Base-by-base conservation (phyloP, 1,140 invertebrate species). In the Odontomachus brunneus region DNA sequence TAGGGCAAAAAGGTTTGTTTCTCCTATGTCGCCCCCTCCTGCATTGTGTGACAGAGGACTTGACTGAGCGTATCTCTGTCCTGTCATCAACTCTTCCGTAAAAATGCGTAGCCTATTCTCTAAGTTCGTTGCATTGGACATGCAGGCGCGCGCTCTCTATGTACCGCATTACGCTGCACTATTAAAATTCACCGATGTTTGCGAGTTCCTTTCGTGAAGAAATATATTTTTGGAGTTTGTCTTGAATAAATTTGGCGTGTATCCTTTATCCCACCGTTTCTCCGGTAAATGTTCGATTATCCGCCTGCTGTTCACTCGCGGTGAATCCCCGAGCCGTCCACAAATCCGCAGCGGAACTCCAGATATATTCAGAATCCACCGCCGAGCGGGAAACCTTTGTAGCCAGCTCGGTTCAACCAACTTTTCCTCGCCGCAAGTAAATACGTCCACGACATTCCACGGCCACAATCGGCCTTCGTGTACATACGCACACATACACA, bases 401-500 rank as follows among this genome's bases (percentile, higher is more conserved):
- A 80, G 65, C 75, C 62, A 29, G 62, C 51, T 80, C 51, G 75
- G 65, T 80, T 80, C 51, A 80, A 80, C 75, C 75, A 80, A 80
- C 75, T 80, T 80, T 80, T 80, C 75, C 65, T 29, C 33, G 75
- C 75, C 75, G 75, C 75, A 29, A 71, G 65, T 80, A 80, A 80
- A 80, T 80, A 80, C 75, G 51, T 80, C 65, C 71, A 80, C 75
- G 75, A 80, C 75, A 65, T 69, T 78, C n/a, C 24, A 65, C 75
- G 75, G 22, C 75, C 75, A 71, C 75, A 80, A 71, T 80, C 75
- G 75, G 75, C 65, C 63, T 69, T 53, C 44, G 63, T 78, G 2
- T 69, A 57, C 26, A 51, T 9, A 17, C 22, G 29, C 33, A 14
- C 22, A 12, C 55, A 22, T 22, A 12, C 55, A 14, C 12, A 3